Percentiles rank a stretch among this genome's conserved stretches.
Evolutionary conservation across 2,888 invertebrate species (phyloP).

Genomic region (Pemphredon lugubris): DNA sequence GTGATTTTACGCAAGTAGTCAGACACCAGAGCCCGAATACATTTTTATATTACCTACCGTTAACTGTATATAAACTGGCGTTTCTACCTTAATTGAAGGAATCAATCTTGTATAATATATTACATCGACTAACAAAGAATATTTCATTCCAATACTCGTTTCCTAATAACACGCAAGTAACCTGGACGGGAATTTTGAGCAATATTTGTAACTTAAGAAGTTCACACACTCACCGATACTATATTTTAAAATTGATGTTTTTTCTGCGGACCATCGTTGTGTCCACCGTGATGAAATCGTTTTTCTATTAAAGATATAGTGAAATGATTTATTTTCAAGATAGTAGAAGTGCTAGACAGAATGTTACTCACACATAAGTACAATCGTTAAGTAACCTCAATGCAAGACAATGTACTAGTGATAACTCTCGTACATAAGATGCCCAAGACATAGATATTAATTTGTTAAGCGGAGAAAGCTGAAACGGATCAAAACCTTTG

Average conservation of each 20-base stretch:
- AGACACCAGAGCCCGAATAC: conserved; percentile 27
- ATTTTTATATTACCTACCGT: conserved; percentile 27
- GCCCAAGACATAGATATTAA: conserved; percentile 38
- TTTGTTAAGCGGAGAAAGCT: conserved; percentile 38
- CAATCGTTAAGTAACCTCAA: conserved; percentile 39
- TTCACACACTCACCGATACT: conserved; percentile 2
- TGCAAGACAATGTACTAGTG: conserved; percentile 62
- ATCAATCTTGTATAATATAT: conserved; percentile 29
- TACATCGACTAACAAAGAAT: conserved; percentile 47
- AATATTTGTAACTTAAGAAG: neutral
- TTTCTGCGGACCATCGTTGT: neutral
- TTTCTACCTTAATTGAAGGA: conserved; percentile 35
- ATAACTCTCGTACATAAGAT: conserved; percentile 44
- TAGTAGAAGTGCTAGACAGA: neutral
- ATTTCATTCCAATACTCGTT: conserved; percentile 56
- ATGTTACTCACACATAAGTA: conserved; percentile 6
- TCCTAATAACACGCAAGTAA: conserved; percentile 20
- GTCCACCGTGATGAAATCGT: neutral
- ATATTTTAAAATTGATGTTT: neutral
- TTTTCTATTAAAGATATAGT: neutral
- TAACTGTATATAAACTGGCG: conserved; percentile 47
- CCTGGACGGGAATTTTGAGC: neutral
- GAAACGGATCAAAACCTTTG: conserved; percentile 38
- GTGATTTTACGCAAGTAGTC: conserved; percentile 25
- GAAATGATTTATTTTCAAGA: neutral